Percentiles rank a stretch among this genome's conserved stretches.
These are phyloP conservation scores for Calliphora vicina DNA, from an alignment of 1,140 invertebrate species.

Conservation along the genomic window DNA sequence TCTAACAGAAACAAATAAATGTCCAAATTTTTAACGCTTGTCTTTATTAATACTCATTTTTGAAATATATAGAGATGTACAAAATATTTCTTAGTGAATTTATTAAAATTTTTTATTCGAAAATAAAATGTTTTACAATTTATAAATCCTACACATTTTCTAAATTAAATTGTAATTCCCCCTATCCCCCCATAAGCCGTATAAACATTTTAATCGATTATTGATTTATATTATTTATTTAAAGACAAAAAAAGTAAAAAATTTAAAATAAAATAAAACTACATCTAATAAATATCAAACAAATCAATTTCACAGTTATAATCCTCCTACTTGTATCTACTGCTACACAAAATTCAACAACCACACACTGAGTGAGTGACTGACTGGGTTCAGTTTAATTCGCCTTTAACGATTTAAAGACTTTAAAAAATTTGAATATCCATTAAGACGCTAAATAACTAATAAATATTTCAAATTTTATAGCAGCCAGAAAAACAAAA, in stretches of 20 bases:
- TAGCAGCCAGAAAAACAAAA: neutral
- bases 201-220: neutral
- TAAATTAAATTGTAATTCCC: neutral
- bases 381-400: neutral
- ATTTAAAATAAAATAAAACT: no score
- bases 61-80: no score
- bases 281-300: slow-evolving; percentile 26
- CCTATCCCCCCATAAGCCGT: neutral
- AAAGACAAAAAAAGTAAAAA: neutral
- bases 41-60: no score
- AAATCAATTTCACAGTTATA: slow-evolving; percentile 35
- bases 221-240: slow-evolving; percentile 12
- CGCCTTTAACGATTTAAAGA: neutral
- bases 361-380: neutral
- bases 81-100: no score
- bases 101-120: no score
- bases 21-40: no score
- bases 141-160: neutral
- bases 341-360: neutral
- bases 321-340: slow-evolving; percentile 11
- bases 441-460: slow-evolving; percentile 23
- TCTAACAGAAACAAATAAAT: no score
- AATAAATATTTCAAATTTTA: slow-evolving; percentile 32
- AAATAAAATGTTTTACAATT: neutral
- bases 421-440: neutral